These are phyloP conservation scores for Indicator indicator DNA, from an alignment of 2,113 vertebrate genomes.

Conservation along the genomic window DNA sequence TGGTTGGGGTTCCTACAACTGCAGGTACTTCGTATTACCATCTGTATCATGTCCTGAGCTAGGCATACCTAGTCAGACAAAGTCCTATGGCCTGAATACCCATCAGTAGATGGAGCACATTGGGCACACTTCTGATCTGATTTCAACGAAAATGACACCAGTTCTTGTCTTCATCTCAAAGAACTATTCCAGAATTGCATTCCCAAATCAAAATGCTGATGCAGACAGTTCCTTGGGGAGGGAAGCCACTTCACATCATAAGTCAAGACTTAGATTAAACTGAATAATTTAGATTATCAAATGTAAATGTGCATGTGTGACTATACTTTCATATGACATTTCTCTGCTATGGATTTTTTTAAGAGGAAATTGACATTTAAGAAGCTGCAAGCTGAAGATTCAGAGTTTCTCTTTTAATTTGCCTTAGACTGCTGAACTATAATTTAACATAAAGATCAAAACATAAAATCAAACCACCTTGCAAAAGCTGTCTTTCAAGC, in stretches of 20 bases:
- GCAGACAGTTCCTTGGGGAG: background rate
- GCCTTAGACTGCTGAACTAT: background rate
- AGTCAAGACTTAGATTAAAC: background rate
- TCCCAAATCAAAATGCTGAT: background rate
- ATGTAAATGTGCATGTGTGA: background rate
- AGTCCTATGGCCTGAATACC: background rate
- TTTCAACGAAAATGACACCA: background rate
- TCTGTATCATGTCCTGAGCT: background rate
- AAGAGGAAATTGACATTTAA: background rate
- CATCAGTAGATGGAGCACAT: background rate
- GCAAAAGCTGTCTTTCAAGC: constrained; percentile 4
- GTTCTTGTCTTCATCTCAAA: background rate
- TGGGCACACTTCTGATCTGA: background rate
- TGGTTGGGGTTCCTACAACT: background rate
- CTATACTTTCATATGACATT: background rate
- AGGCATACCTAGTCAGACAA: background rate
- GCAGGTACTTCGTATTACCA: background rate
- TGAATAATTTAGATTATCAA: background rate
- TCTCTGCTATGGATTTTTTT: background rate
- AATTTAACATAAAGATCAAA: constrained; percentile 34
- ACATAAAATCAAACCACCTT: constrained; percentile 17
- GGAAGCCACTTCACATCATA: background rate
- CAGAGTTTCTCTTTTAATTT: background rate
- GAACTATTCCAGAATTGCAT: background rate
- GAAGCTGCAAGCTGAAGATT: background rate